Conservation (phyloP, 1,140 invertebrate genomes). For the Drosophila bipectinata region DNA sequence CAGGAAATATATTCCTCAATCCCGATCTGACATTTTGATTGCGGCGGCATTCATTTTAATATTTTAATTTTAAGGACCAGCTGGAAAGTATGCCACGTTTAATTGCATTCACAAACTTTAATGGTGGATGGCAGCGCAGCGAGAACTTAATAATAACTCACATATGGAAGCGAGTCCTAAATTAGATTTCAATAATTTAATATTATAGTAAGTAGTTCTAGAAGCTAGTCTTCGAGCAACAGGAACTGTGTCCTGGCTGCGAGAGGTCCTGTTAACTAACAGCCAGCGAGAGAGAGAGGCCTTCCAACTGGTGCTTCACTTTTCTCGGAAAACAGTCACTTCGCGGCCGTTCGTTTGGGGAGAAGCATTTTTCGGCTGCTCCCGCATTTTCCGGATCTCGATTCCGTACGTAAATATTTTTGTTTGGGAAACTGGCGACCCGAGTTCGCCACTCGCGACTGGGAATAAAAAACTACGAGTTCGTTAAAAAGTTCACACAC, state of each 20-base stretch:
- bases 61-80: background rate
- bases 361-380: conserved; percentile 20
- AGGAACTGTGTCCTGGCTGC: conserved; percentile 23
- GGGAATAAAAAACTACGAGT: conserved; percentile 55
- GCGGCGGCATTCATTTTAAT: conserved; percentile 5
- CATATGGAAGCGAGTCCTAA: conserved; percentile 25
- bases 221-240: background rate
- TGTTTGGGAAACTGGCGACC: conserved; percentile 61
- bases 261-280: conserved; percentile 37
- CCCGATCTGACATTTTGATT: conserved; percentile 32
- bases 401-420: conserved; percentile 72
- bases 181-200: conserved; percentile 47
- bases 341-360: conserved; percentile 38
- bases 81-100: conserved; percentile 33
- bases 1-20: conserved; percentile 41
- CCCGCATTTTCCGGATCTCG: conserved; percentile 7
- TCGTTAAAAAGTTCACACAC: conserved; percentile 81
- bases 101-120: conserved; percentile 1
- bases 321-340: conserved; percentile 44
- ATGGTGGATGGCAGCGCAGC: background rate
- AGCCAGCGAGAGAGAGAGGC: conserved; percentile 13
- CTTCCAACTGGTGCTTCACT: conserved; percentile 34
- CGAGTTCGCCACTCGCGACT: conserved; percentile 5
- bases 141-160: conserved; percentile 31
- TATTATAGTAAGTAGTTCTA: conserved; percentile 22